Conservation (phyloP, 2,888 invertebrate species). For the Galerucella calmariensis region DNA sequence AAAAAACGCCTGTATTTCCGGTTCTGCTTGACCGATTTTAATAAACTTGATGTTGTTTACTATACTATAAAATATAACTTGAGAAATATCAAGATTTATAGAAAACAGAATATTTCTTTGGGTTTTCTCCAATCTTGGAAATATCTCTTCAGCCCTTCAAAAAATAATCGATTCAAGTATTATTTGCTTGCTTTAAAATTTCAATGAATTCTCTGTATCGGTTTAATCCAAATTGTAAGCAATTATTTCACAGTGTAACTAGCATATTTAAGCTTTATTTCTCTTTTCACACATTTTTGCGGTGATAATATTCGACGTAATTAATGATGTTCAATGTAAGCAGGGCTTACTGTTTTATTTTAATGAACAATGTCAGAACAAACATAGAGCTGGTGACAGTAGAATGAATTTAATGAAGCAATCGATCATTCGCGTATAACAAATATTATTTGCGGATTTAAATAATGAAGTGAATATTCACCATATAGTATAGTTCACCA, state of each 20-base stretch:
- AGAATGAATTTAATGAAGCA: constrained; percentile 7
- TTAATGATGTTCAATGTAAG: background rate
- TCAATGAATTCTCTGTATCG: background rate
- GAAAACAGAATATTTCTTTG: too few relatives aligned
- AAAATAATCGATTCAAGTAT: too few relatives aligned
- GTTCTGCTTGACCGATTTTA: too few relatives aligned
- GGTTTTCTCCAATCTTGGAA: too few relatives aligned
- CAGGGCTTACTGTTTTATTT: background rate
- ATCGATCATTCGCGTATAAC: constrained; percentile 8
- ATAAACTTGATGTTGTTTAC: too few relatives aligned
- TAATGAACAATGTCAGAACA: background rate
- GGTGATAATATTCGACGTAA: background rate
- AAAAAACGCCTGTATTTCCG: too few relatives aligned
- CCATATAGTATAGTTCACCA: background rate
- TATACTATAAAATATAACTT: too few relatives aligned
- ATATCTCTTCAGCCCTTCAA: too few relatives aligned
- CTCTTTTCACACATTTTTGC: background rate
- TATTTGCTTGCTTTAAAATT: background rate
- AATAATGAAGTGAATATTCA: constrained; percentile 3
- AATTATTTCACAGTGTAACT: background rate
- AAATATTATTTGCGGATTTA: constrained; percentile 11
- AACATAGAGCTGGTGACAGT: background rate
- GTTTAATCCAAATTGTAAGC: background rate
- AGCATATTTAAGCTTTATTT: background rate
- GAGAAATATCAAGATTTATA: too few relatives aligned